Conservation (phyloP, 1,140 invertebrate species). For the Atta cephalotes region DNA sequence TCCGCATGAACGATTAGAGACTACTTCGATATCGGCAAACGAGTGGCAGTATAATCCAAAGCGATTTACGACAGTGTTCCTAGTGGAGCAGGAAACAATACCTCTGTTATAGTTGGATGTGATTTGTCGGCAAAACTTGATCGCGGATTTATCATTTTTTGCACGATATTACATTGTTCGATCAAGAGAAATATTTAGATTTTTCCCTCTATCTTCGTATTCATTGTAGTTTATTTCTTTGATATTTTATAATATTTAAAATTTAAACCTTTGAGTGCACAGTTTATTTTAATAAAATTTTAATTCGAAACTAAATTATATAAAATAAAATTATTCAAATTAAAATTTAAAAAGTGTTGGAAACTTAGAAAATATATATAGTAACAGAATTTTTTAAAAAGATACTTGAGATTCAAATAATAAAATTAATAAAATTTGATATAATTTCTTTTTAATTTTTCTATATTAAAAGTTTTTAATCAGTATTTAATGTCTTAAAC, state of each 20-base stretch:
- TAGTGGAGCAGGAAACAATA: slow-evolving; percentile 35
- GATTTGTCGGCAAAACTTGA: slow-evolving; percentile 35
- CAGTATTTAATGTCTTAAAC: neutral
- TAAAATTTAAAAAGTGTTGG: neutral
- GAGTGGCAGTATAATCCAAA: slow-evolving; percentile 42
- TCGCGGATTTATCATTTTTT: slow-evolving; percentile 34
- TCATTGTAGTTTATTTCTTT: neutral
- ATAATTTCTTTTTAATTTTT: neutral
- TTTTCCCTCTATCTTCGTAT: neutral
- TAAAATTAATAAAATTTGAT: neutral
- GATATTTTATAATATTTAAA: neutral
- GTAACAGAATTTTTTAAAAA: neutral
- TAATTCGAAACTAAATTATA: neutral
- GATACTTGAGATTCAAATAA: neutral
- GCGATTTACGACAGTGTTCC: slow-evolving; percentile 45
- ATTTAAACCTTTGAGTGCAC: neutral
- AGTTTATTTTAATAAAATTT: slow-evolving; percentile 20
- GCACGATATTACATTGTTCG: neutral
- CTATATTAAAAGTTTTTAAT: neutral
- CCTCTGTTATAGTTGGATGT: neutral
- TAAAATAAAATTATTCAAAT: neutral
- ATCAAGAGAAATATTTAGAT: slow-evolving; percentile 15
- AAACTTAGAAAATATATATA: neutral
- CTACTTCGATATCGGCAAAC: slow-evolving; percentile 51
- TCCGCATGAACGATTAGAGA: slow-evolving; percentile 58